Conservation (phyloP, 2,888 invertebrate species). For the Dusona sp. region DNA sequence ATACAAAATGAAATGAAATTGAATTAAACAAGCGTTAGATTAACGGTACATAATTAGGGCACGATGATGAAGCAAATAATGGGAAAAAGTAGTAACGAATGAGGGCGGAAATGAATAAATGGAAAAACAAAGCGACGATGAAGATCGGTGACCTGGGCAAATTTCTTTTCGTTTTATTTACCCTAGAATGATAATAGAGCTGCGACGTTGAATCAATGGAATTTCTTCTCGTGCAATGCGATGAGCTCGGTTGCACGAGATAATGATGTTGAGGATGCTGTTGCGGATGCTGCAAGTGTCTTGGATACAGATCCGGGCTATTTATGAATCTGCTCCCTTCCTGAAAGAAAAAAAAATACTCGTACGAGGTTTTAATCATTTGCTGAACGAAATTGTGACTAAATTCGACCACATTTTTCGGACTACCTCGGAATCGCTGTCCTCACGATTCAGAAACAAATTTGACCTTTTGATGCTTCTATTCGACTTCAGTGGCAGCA, state of each 20-base stretch:
- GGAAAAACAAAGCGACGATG: constrained; percentile 43
- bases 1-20: constrained; percentile 37
- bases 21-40: constrained; percentile 46
- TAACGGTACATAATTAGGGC: constrained; percentile 17
- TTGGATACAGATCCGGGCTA: constrained; percentile 81
- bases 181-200: constrained; percentile 82
- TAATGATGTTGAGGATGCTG: constrained; percentile 69
- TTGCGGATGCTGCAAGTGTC: constrained; percentile 73
- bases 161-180: constrained; percentile 74
- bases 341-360: constrained; percentile 79
- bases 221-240: constrained; percentile 78
- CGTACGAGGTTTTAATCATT: constrained; percentile 68
- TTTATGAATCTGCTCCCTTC: constrained; percentile 77
- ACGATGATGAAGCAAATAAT: constrained; percentile 44
- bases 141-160: constrained; percentile 51
- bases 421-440: constrained; percentile 82
- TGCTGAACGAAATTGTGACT: background rate
- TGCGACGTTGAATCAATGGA: constrained; percentile 81
- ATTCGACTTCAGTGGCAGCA: constrained; percentile 72
- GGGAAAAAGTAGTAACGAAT: constrained; percentile 3
- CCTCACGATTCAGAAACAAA: constrained; percentile 78
- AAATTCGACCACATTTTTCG: constrained; percentile 33
- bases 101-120: constrained; percentile 24
- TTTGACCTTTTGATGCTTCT: constrained; percentile 74
- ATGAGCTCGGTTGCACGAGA: constrained; percentile 63